Evolutionary conservation across 2,113 vertebrate species (phyloP).

Genomic region (Ancistrus triradiatus): DNA sequence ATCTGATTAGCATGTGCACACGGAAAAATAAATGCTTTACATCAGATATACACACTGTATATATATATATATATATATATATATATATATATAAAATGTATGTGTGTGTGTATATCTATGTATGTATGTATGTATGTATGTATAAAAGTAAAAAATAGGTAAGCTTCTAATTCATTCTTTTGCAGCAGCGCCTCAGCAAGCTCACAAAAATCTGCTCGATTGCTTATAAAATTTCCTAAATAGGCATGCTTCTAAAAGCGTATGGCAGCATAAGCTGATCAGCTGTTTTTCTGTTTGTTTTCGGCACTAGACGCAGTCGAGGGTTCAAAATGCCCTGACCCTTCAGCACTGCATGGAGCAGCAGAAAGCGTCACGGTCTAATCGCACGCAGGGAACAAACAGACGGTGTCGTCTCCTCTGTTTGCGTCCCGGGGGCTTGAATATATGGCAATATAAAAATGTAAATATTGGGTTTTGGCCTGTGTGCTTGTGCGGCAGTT

Average conservation of each 20-base stretch:
- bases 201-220: too few species aligned
- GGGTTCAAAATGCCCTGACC: conserved; percentile 34
- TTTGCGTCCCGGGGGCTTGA: conserved; percentile 45
- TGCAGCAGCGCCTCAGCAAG: too few species aligned
- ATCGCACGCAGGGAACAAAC: conserved; percentile 44
- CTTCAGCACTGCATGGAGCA: background rate
- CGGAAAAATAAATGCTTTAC: too few species aligned
- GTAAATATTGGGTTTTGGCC: conserved; percentile 53
- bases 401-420: conserved; percentile 39
- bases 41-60: too few species aligned
- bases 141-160: too few species aligned
- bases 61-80: too few species aligned
- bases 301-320: conserved; percentile 16
- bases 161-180: too few species aligned
- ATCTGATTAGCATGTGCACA: too few species aligned
- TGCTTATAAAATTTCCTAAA: background rate
- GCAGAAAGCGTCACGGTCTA: conserved; percentile 39
- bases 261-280: conserved; percentile 1
- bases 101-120: too few species aligned
- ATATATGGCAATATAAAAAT: conserved; percentile 52
- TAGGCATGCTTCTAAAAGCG: background rate
- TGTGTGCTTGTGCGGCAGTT: conserved; percentile 25
- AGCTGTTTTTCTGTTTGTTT: conserved; percentile 23
- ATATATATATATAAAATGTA: too few species aligned
- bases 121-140: too few species aligned